Conservation (phyloP, 37 sponge, comb jelly and placozoan genomes). For the Axinella damicornis region DNA sequence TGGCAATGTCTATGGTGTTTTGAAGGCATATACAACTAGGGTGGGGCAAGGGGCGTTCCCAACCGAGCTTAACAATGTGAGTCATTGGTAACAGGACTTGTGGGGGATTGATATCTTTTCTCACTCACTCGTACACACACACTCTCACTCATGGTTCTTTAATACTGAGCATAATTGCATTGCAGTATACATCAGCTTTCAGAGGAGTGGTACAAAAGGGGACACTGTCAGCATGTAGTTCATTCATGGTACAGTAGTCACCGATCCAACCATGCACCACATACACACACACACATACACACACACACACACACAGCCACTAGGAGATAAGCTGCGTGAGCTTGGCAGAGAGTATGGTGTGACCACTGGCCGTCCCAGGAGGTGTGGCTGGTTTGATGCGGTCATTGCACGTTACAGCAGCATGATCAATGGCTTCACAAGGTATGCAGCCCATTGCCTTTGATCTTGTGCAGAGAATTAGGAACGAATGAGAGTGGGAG, state of each 20-base stretch:
- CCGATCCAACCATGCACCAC: too few relatives aligned
- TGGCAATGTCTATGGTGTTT: conserved; percentile 79
- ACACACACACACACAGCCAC: conserved; percentile 52
- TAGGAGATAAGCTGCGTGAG: conserved; percentile 81
- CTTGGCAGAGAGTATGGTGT: conserved; percentile 95
- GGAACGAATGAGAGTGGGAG: too few relatives aligned
- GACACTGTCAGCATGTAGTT: too few relatives aligned
- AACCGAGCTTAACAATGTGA: conserved; percentile 87
- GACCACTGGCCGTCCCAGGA: conserved; percentile 93
- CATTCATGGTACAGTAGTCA: too few relatives aligned
- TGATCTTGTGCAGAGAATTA: too few relatives aligned
- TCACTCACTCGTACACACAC: too few relatives aligned
- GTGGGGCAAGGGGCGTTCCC: conserved; percentile 96
- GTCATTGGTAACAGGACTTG: neutral
- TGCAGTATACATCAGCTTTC: too few relatives aligned
- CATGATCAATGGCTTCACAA: conserved; percentile 93
- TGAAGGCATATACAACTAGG: conserved; percentile 98
- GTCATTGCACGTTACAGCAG: conserved; percentile 86
- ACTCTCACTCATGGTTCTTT: too few relatives aligned
- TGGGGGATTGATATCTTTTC: too few relatives aligned
- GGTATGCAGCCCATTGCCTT: conserved; percentile 39
- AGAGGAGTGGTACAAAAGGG: too few relatives aligned
- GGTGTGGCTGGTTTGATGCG: conserved; percentile 99
- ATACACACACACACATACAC: neutral
- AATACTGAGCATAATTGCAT: too few relatives aligned